Base-by-base conservation (phyloP, 2,797 vertebrate genomes). In the Phrynocephalus vlangalii region DNA sequence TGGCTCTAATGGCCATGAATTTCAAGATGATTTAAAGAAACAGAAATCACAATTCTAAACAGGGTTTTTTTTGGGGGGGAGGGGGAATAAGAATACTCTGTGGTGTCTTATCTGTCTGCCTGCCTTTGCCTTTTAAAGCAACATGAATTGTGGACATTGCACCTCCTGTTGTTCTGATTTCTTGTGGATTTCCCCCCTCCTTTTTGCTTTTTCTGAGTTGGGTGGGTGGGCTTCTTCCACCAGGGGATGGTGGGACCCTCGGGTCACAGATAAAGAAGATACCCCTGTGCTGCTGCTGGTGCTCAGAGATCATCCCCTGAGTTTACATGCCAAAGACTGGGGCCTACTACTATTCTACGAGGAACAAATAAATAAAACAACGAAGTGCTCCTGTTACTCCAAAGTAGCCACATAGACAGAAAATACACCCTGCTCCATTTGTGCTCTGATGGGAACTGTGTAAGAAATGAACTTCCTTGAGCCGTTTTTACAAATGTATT, bases 1-100 rank as follows among this genome's bases (percentile, higher is more conserved):
- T 95, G 94, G 88, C 92, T 91, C 6, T 76, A 92, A 92, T 89
- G 89, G 92, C 92, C 94, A 82, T 60, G 93, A 89, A 91, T 90
- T 96, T 84, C 86, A 94, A 94, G 88, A 94, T 93, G 92, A 90
- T 92, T 96, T 95, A 94, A 92, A 91, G 95, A 95, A 95, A 94
- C 92, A 93, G 87, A 94, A 94, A 96, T 95, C 88, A 87, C 91
- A 81, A 93, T 93, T 87, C 85, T 92, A 90, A 92, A 88, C 87
- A 88, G 78, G 38, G 79, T 63, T 89, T 73, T 94, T 94, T 81
- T 56, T 9, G 3, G 10, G 10, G 10, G 10, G 0, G 0, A 52
- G 9, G 8, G 38, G 72, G 76, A 81, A 81, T 38, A 38, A 76
- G 71, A 68, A 48, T 13, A 18, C 77, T 93, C 87, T 56, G 52